These are phyloP conservation scores for Tautogolabrus adspersus DNA, from an alignment of 2,113 vertebrate species.

Conservation along the genomic window DNA sequence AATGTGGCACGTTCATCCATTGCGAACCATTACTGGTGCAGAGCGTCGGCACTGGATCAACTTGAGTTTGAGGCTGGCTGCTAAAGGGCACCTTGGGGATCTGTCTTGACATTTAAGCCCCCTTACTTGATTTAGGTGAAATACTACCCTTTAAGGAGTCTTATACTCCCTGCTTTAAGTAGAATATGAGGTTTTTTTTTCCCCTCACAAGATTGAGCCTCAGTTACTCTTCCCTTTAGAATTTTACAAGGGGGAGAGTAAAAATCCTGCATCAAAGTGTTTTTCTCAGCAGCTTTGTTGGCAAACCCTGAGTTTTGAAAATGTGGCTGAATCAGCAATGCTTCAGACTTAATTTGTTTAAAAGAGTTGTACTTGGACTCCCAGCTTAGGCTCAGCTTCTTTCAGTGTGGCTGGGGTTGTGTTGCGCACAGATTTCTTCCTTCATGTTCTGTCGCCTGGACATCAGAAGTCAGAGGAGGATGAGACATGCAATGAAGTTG, in stretches of 20 bases:
- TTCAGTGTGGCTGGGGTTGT: conserved; percentile 40
- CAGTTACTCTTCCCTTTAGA: conserved; percentile 15
- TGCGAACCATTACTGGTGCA: not conserved
- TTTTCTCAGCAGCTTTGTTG: conserved; percentile 60
- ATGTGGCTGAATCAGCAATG: conserved; percentile 57
- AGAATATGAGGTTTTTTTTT: conserved; percentile 1
- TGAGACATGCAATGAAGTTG: not conserved
- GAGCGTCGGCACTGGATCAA: conserved; percentile 1
- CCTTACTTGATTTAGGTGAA: conserved; percentile 44
- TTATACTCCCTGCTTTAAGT: conserved; percentile 7
- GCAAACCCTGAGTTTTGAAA: conserved; percentile 46
- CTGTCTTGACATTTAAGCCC: conserved; percentile 31
- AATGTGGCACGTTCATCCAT: conserved; percentile 3
- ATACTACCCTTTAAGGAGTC: not conserved
- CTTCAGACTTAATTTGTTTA: conserved; percentile 57
- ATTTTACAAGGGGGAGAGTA: conserved; percentile 30
- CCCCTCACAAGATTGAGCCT: conserved; percentile 13
- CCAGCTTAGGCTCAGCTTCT: conserved; percentile 42
- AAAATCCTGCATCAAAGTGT: conserved; percentile 66
- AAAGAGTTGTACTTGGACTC: conserved; percentile 43
- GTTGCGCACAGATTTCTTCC: conserved; percentile 22
- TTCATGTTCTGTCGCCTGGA: conserved; percentile 7
- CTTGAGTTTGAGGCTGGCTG: conserved; percentile 1
- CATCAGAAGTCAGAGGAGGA: conserved; percentile 3
- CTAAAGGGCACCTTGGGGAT: conserved; percentile 31